Base-by-base conservation (phyloP, 1,140 invertebrate species). In the Zelostemma sp. region DNA sequence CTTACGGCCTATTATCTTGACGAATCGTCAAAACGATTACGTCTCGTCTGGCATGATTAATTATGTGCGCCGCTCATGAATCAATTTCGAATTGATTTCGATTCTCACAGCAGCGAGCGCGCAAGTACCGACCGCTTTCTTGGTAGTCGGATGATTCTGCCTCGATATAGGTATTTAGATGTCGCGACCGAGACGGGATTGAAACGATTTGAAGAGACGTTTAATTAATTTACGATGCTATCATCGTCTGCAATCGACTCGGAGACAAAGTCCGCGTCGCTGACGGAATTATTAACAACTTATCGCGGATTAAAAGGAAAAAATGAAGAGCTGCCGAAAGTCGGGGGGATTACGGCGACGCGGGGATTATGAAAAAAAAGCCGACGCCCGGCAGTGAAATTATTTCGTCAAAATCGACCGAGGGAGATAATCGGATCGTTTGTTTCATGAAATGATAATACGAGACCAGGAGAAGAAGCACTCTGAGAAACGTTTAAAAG, bases 211-310 rank as follows among this genome's bases (percentile, higher is more conserved):
- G 50, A 69, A 64, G 50, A 50, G 68, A 66, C 62, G 50, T 71
- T 71, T 71, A 71, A 71, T 66, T 71, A 71, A 71, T 71, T 66
- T 66, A 71, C 68, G 55, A 63, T 58, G 59, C 68, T 66, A 66
- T 71, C 68, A 43, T 40, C 6, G 50, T 1, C 33, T 19, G 45
- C 18, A 48, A 71, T 71, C 63, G 60, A 60, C 61, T 71, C 58
- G 41, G 43, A 71, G 43, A 35, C 43, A 49, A 55, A 62, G 43
- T 62, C 49, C 51, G 35, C 48, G 16, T 3, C 31, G 58, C 16
- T 62, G 54, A 70, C 15, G 58, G 68, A 57, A 65, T 62, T 62
- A 70, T 47, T 47, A 62, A 50, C 57, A 28, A 48, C 17, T 45
- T 21, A 41, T 45, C 6, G 41, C 28, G 12, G 41, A 43, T 48